phyloP scores from a whole-genome alignment of 1,140 invertebrate species.

The Aphaenogaster floridana region DNA sequence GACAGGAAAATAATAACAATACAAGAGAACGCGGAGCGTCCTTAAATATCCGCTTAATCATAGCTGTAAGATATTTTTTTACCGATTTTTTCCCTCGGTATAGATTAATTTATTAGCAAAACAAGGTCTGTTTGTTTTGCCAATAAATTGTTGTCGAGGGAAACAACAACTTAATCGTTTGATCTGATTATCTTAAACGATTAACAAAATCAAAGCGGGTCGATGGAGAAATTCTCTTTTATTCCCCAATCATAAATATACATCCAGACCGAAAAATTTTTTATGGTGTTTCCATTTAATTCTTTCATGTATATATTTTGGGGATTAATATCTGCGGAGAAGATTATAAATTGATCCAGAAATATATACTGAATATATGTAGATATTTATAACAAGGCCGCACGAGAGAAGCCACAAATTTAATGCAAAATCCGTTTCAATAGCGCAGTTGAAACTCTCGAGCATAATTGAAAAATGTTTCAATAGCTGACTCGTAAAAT shows the following conservation, averaged over 20 bases:
- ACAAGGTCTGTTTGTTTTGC: neutral
- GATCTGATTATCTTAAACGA: conserved; percentile 11
- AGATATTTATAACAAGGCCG: conserved; percentile 17
- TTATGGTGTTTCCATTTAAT: neutral
- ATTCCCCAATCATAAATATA: neutral
- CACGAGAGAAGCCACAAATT: conserved; percentile 29
- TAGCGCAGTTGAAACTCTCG: conserved; percentile 36
- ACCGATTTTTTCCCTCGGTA: neutral
- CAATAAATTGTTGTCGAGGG: neutral
- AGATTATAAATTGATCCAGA: neutral
- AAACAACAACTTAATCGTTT: conserved; percentile 26
- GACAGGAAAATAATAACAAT: neutral
- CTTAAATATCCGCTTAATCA: neutral
- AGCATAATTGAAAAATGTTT: conserved; percentile 64
- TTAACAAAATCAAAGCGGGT: conserved; percentile 3
- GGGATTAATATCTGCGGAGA: neutral
- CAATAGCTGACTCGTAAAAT: conserved; percentile 52
- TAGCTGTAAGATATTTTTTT: conserved; percentile 7
- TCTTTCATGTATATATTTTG: neutral
- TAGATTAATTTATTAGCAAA: conserved; percentile 34
- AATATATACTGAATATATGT: neutral
- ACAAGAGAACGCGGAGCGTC: neutral
- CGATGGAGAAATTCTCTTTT: neutral
- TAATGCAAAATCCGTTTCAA: conserved; percentile 42
- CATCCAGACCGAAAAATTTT: neutral